Conservation (phyloP, 2,888 invertebrate genomes). For the Argynnis bischoffii region DNA sequence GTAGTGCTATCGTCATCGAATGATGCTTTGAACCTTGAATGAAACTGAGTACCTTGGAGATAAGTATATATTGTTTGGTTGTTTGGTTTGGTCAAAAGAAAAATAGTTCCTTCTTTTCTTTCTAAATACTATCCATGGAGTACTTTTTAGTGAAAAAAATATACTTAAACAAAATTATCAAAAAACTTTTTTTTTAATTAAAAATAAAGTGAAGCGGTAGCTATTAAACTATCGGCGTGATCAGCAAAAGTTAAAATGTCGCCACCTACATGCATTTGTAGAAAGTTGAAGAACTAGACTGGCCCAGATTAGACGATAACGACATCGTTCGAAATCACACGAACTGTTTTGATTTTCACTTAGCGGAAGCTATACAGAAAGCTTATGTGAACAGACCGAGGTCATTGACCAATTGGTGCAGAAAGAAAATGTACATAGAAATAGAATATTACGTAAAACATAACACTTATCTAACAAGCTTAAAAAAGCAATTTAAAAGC, state of each 20-base stretch:
- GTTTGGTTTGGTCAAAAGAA: neutral
- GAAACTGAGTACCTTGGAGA: no score
- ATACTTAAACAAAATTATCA: no score
- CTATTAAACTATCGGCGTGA: conserved; percentile 13
- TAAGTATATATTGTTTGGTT: neutral
- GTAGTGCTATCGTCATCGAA: conserved; percentile 6
- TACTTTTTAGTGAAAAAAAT: no score
- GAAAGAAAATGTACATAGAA: conserved; percentile 21
- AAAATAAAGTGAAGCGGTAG: no score
- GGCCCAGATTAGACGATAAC: conserved; percentile 62
- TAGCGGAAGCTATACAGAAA: conserved; percentile 45
- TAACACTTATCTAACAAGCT: neutral
- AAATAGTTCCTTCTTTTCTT: no score
- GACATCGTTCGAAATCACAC: conserved; percentile 50
- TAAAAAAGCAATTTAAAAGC: no score
- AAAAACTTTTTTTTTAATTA: no score
- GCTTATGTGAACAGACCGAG: conserved; percentile 33
- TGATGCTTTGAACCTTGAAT: neutral
- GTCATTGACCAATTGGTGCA: conserved; percentile 35
- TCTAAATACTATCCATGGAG: no score
- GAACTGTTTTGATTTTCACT: conserved; percentile 61
- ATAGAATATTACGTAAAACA: neutral
- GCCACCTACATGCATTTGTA: conserved; percentile 68
- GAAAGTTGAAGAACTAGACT: conserved; percentile 79
- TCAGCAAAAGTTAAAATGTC: conserved; percentile 55